These are phyloP conservation scores for Enhydra lutris DNA, from an alignment of 2,113 vertebrate species.

Conservation along the genomic window DNA sequence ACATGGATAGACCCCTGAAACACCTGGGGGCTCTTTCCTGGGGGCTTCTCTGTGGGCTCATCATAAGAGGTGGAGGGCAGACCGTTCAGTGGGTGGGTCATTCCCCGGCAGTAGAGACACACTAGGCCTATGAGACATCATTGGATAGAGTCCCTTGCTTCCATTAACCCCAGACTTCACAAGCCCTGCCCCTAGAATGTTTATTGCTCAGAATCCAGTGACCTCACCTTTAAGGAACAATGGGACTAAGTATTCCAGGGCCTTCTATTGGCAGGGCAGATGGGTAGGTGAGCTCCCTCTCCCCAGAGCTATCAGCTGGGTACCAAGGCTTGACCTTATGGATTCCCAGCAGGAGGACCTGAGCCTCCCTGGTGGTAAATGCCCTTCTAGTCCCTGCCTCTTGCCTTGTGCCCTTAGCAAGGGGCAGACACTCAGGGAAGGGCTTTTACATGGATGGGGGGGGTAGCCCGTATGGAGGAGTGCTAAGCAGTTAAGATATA, in stretches of 20 bases:
- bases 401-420: neutral
- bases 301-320: neutral
- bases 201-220: conserved; percentile 38
- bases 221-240: conserved; percentile 57
- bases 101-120: neutral
- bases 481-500: neutral
- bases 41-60: neutral
- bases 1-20: neutral
- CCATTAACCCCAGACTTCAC: neutral
- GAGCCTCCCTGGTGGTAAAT: conserved; percentile 55
- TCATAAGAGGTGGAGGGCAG: neutral
- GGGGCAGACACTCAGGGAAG: neutral
- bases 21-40: neutral
- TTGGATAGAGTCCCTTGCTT: neutral
- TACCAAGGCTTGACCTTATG: conserved; percentile 31
- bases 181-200: neutral
- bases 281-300: conserved; percentile 12
- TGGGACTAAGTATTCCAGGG: conserved; percentile 33
- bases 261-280: conserved; percentile 39
- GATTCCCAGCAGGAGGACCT: conserved; percentile 40
- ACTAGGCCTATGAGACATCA: neutral
- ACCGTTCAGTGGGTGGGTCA: neutral
- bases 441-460: neutral
- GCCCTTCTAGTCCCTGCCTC: neutral
- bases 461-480: neutral